Evolutionary conservation across 35 echinoderm and acorn worm genomes (phyloP).

Genomic region (Amphiura filiformis): DNA sequence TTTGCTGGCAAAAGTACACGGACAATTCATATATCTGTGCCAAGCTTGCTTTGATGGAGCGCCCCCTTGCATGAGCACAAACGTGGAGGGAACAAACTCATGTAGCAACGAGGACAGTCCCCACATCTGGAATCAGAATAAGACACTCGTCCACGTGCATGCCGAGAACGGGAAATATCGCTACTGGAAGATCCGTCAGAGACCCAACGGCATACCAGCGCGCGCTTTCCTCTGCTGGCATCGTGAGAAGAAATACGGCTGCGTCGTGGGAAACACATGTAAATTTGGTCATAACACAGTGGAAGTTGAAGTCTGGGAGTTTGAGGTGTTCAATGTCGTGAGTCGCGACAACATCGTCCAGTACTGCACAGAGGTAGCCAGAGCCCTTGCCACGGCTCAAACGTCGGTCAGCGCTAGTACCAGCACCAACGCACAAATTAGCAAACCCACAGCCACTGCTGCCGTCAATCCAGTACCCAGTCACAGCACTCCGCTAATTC

Average conservation of each 20-base stretch:
- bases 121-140: constrained; percentile 56
- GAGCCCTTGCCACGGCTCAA: background rate
- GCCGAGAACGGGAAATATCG: constrained; percentile 28
- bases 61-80: constrained; percentile 46
- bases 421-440: constrained; percentile 9
- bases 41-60: constrained; percentile 62
- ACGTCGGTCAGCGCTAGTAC: background rate
- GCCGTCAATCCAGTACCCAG: background rate
- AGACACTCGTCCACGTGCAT: constrained; percentile 42
- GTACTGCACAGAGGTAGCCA: constrained; percentile 32
- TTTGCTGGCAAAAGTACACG: constrained; percentile 40
- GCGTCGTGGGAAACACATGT: constrained; percentile 47
- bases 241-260: constrained; percentile 51
- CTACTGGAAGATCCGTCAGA: constrained; percentile 59
- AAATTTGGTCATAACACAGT: constrained; percentile 73
- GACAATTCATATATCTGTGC: constrained; percentile 69
- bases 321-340: constrained; percentile 42
- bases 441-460: background rate
- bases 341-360: constrained; percentile 49
- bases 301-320: constrained; percentile 76
- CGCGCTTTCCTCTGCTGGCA: constrained; percentile 64
- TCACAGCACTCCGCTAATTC: background rate
- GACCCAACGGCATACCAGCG: constrained; percentile 59
- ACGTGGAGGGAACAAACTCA: background rate
- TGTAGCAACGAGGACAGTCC: constrained; percentile 46